Percentiles rank a stretch among this genome's conserved stretches.
Conservation (phyloP, 2,888 invertebrate species). For the Sericinus montela region DNA sequence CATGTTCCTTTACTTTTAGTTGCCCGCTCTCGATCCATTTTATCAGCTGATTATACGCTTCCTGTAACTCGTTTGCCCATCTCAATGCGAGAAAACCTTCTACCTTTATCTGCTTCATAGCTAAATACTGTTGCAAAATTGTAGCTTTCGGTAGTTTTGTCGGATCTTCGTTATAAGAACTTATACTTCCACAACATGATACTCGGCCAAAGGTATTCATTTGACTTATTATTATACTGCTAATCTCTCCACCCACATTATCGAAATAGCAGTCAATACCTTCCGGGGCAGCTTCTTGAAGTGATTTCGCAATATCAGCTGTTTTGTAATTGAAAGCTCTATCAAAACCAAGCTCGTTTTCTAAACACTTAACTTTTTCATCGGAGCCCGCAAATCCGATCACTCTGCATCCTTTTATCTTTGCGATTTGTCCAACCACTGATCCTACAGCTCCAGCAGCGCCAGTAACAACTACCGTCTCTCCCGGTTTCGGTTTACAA, state of each 20-base stretch:
- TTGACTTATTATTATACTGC: slow-evolving; percentile 75
- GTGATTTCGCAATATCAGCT: slow-evolving; percentile 64
- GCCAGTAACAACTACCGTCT: slow-evolving; percentile 84
- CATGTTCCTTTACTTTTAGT: slow-evolving; percentile 78
- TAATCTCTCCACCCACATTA: slow-evolving; percentile 85
- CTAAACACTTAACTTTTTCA: slow-evolving; percentile 84
- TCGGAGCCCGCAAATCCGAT: slow-evolving; percentile 87
- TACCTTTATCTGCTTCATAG: slow-evolving; percentile 74
- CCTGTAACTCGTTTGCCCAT: slow-evolving; percentile 70
- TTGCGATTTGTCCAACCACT: slow-evolving; percentile 87
- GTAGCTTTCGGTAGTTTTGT: slow-evolving; percentile 32
- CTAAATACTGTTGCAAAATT: slow-evolving; percentile 68
- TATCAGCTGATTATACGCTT: slow-evolving; percentile 74
- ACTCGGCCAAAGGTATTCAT: slow-evolving; percentile 82
- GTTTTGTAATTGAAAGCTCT: slow-evolving; percentile 86
- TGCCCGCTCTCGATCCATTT: slow-evolving; percentile 81
- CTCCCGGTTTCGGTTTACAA: slow-evolving; percentile 83
- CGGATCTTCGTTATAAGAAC: slow-evolving; percentile 70
- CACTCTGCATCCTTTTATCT: slow-evolving; percentile 81
- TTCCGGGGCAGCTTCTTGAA: slow-evolving; percentile 82
- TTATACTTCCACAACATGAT: slow-evolving; percentile 81
- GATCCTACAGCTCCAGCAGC: slow-evolving; percentile 89
- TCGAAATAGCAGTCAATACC: slow-evolving; percentile 88
- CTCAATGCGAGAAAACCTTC: slow-evolving; percentile 72
- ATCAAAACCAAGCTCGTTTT: slow-evolving; percentile 83